phyloP scores from a whole-genome alignment of 2,113 vertebrate genomes.

The Peromyscus maniculatus region DNA sequence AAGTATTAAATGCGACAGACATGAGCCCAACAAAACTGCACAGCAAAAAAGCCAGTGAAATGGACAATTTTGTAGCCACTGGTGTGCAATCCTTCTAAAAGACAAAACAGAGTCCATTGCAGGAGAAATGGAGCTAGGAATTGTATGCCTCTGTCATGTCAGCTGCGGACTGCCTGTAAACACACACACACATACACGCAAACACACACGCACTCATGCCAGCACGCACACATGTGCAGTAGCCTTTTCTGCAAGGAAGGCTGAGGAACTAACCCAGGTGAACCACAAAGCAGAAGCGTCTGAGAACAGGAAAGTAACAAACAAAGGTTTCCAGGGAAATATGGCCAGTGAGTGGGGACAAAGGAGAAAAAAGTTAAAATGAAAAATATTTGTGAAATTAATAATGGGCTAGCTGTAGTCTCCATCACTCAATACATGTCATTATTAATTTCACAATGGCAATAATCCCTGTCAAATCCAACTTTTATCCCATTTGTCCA shows the following conservation, averaged over 20 bases:
- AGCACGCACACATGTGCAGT: neutral
- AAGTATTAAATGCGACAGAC: slow-evolving; percentile 29
- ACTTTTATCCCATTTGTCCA: slow-evolving; percentile 55
- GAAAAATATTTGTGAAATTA: slow-evolving; percentile 49
- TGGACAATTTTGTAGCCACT: neutral
- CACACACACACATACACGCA: too few relatives aligned
- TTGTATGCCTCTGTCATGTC: neutral
- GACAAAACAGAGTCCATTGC: neutral
- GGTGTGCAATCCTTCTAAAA: neutral
- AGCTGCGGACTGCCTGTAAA: neutral
- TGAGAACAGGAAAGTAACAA: slow-evolving; percentile 21
- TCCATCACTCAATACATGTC: slow-evolving; percentile 15
- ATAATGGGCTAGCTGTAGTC: neutral
- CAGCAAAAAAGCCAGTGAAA: neutral
- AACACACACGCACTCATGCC: neutral
- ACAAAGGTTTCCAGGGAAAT: neutral
- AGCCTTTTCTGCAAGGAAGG: neutral
- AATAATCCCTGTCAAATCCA: slow-evolving; percentile 54
- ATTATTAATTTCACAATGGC: slow-evolving; percentile 63
- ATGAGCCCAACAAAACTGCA: neutral
- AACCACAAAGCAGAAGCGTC: neutral
- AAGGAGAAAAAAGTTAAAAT: neutral
- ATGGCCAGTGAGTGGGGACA: neutral
- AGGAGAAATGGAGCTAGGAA: slow-evolving; percentile 45
- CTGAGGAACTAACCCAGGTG: neutral